Evolutionary conservation across 2,113 vertebrate species (phyloP).

Genomic region (Mustela nigripes): DNA sequence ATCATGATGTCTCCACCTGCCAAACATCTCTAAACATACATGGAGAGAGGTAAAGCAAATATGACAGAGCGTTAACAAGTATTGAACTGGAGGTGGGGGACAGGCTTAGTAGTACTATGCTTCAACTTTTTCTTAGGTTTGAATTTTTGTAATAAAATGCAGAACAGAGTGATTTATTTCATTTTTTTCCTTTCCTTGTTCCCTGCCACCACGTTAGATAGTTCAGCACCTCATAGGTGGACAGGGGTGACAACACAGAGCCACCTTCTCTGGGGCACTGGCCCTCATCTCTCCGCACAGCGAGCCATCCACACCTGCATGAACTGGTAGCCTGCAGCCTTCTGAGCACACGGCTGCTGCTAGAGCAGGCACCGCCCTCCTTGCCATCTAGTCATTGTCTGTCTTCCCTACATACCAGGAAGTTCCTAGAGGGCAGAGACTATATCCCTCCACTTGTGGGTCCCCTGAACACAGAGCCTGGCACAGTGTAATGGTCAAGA

Average conservation of each 20-base stretch:
- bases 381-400: neutral
- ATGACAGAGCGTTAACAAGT: neutral
- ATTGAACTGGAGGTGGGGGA: neutral
- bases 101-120: neutral
- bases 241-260: neutral
- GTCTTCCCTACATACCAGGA: neutral
- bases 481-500: neutral
- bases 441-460: neutral
- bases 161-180: neutral
- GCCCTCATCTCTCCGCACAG: neutral
- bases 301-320: neutral
- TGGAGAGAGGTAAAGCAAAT: neutral
- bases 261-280: neutral
- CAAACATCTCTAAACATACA: neutral
- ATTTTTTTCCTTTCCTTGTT: neutral
- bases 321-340: neutral
- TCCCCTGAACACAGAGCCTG: neutral
- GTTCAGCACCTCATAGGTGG: neutral
- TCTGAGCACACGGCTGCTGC: neutral
- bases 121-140: neutral
- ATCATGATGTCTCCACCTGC: neutral
- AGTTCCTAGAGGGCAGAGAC: neutral
- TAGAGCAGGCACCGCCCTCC: neutral
- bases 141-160: neutral
- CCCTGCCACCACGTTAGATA: neutral